phyloP scores from a whole-genome alignment of 2,888 invertebrate genomes.

The Nipponacmea schrenckii region DNA sequence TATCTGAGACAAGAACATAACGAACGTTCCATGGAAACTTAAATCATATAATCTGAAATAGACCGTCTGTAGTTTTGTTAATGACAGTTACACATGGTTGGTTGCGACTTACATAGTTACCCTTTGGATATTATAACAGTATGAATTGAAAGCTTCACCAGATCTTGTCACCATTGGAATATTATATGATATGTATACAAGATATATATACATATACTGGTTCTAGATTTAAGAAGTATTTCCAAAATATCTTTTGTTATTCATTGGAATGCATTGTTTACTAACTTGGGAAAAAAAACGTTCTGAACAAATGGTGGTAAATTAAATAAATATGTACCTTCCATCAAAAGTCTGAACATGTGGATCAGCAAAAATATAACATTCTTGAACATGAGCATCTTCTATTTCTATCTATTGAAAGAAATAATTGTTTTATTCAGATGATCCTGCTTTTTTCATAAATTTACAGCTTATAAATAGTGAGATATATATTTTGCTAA shows the following conservation, averaged over 20 bases:
- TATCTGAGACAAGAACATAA: slow-evolving; percentile 37
- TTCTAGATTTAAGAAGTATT: no score
- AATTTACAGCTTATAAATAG: no score
- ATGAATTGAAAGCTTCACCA: no score
- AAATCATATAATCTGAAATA: slow-evolving; percentile 38
- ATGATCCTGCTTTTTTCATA: no score
- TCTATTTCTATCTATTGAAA: slow-evolving; percentile 33
- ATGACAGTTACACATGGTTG: neutral
- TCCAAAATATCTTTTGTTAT: no score
- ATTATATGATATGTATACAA: no score
- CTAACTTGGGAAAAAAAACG: neutral
- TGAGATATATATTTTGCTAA: no score
- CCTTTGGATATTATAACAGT: no score
- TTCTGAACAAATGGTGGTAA: no score
- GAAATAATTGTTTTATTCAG: neutral
- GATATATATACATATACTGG: no score
- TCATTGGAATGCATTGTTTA: neutral
- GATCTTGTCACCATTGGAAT: no score
- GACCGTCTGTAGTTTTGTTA: neutral
- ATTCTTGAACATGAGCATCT: slow-evolving; percentile 33
- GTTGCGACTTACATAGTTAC: no score
- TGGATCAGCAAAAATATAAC: slow-evolving; percentile 38
- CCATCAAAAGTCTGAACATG: slow-evolving; percentile 43
- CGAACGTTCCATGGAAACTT: slow-evolving; percentile 45
- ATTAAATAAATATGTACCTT: slow-evolving; percentile 32